Evolutionary conservation across 2,113 vertebrate species (phyloP).

Genomic region (Formicarius rufipectus): DNA sequence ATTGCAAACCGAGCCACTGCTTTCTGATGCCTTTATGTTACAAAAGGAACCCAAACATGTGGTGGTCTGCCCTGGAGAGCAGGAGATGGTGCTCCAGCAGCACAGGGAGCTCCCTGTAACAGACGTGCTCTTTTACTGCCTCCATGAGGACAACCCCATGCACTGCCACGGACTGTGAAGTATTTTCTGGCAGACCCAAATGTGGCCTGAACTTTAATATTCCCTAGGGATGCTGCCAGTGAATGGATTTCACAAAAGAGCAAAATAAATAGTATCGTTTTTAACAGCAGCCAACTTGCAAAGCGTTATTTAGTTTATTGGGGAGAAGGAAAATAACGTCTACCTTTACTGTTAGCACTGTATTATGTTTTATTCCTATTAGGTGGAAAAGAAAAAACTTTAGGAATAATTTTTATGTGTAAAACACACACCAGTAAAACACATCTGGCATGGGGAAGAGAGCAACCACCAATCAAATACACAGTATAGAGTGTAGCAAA

Average conservation of each 20-base stretch:
- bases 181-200: not conserved
- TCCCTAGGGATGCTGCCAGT: not conserved
- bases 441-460: not conserved
- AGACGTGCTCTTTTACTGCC: conserved; percentile 29
- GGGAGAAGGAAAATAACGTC: not conserved
- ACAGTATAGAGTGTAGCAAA: not conserved
- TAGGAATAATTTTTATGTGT: not conserved
- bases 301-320: not conserved
- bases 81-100: not conserved
- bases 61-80: not conserved
- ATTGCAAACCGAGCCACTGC: not conserved
- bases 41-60: not conserved
- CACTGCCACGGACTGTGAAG: not conserved
- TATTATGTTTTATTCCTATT: not conserved
- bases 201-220: not conserved
- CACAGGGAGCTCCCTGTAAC: rapidly evolving
- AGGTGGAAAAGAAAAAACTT: not conserved
- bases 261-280: not conserved
- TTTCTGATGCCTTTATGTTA: rapidly evolving
- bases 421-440: not conserved
- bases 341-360: not conserved
- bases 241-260: not conserved
- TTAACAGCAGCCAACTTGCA: not conserved
- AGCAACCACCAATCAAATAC: not conserved
- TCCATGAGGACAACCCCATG: conserved; percentile 16